Evolutionary conservation across 1,140 invertebrate genomes (phyloP).

Genomic region (Diplogasteroides magnus): DNA sequence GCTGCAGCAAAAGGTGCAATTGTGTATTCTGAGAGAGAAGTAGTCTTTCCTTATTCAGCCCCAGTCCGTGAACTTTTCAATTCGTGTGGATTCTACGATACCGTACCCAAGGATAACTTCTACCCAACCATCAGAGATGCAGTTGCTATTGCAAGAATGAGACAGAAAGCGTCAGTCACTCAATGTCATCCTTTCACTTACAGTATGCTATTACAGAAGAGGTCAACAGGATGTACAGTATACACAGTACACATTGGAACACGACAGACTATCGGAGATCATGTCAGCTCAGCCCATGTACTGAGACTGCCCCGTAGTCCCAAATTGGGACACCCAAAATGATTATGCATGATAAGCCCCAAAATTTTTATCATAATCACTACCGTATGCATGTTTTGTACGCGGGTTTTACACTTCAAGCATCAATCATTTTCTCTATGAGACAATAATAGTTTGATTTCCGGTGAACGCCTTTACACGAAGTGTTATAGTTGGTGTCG

Average conservation of each 20-base stretch:
- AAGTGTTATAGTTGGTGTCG: too few relatives aligned
- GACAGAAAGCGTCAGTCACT: constrained; percentile 26
- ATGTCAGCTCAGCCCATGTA: constrained; percentile 24
- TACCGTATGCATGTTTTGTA: too few relatives aligned
- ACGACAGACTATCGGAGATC: constrained; percentile 28
- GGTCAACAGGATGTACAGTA: constrained; percentile 14
- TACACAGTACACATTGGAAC: constrained; percentile 14
- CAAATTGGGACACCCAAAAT: too few relatives aligned
- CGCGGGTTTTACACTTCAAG: too few relatives aligned
- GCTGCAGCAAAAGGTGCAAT: constrained; percentile 47
- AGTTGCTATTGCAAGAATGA: constrained; percentile 34
- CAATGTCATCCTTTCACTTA: neutral
- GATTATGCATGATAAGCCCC: too few relatives aligned
- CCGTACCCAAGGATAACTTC: constrained; percentile 48
- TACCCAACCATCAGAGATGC: constrained; percentile 54
- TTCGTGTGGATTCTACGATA: constrained; percentile 40
- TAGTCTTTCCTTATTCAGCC: too few relatives aligned
- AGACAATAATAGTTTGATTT: too few relatives aligned
- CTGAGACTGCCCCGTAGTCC: too few relatives aligned
- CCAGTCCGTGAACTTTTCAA: constrained; percentile 51
- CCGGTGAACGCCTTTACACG: too few relatives aligned
- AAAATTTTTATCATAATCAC: too few relatives aligned
- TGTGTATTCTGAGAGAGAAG: too few relatives aligned
- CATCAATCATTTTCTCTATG: too few relatives aligned
- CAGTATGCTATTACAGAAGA: constrained; percentile 6